Evolutionary conservation across 2,888 invertebrate species (phyloP).

Genomic region (Pterostichus madidus): DNA sequence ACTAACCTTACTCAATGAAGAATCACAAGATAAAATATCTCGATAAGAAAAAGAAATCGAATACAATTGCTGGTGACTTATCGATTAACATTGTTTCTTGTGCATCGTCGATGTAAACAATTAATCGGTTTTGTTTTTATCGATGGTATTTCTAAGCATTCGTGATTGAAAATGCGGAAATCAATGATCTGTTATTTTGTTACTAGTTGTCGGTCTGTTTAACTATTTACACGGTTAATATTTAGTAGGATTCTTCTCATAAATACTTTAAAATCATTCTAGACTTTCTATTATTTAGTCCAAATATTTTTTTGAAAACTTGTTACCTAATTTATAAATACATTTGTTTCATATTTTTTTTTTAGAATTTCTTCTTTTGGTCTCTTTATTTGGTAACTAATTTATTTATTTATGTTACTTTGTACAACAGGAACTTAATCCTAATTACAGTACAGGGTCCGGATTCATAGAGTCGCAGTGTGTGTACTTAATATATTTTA

Average conservation of each 20-base stretch:
- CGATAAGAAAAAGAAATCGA: slow-evolving; percentile 7
- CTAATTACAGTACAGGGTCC: too few relatives aligned
- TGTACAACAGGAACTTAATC: too few relatives aligned
- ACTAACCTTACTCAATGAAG: slow-evolving; percentile 28
- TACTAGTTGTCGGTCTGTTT: background rate
- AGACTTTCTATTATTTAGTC: background rate
- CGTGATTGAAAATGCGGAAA: slow-evolving; percentile 35
- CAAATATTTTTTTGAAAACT: background rate
- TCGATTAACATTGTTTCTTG: slow-evolving; percentile 29
- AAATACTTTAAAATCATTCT: background rate
- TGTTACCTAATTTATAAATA: too few relatives aligned
- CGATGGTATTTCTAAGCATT: slow-evolving; percentile 1
- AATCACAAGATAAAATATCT: background rate
- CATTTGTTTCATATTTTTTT: too few relatives aligned
- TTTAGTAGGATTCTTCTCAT: background rate
- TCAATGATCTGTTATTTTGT: slow-evolving; percentile 24
- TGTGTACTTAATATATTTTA: too few relatives aligned
- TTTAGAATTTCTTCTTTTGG: too few relatives aligned
- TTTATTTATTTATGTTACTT: too few relatives aligned
- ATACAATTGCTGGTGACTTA: slow-evolving; percentile 17
- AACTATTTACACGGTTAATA: slow-evolving; percentile 21
- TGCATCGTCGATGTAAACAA: slow-evolving; percentile 17
- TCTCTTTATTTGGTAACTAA: background rate
- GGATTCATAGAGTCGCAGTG: too few relatives aligned
- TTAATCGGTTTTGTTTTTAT: slow-evolving; percentile 39